Evolutionary conservation across 2,888 invertebrate genomes (phyloP).

Genomic region (Tholera decimalis): DNA sequence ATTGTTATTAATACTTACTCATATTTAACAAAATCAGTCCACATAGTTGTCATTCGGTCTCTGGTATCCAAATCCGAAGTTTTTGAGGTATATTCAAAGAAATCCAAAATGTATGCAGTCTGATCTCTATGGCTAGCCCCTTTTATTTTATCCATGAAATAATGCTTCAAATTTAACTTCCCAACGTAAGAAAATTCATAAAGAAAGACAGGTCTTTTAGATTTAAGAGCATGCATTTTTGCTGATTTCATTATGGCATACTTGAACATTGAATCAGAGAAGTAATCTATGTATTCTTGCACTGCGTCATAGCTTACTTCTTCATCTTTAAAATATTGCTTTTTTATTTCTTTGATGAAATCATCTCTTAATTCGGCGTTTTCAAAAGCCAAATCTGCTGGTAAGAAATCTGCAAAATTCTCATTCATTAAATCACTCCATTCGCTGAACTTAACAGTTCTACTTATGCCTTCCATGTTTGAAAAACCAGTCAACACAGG

Average conservation of each 20-base stretch:
- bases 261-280: conserved; percentile 87
- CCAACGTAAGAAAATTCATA: conserved; percentile 86
- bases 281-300: conserved; percentile 82
- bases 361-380: conserved; percentile 70
- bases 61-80: conserved; percentile 79
- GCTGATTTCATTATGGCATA: conserved; percentile 83
- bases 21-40: conserved; percentile 84
- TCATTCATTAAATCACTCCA: conserved; percentile 86
- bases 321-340: conserved; percentile 80
- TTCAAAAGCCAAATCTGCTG: conserved; percentile 81
- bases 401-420: conserved; percentile 81
- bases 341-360: conserved; percentile 73
- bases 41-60: conserved; percentile 84
- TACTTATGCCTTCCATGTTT: conserved; percentile 87
- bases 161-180: conserved; percentile 79
- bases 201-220: conserved; percentile 76
- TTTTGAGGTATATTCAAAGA: conserved; percentile 76
- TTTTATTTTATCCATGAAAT: conserved; percentile 80
- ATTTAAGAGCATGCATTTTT: conserved; percentile 75
- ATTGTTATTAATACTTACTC: conserved; percentile 79
- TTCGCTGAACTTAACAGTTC: conserved; percentile 77
- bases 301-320: conserved; percentile 74
- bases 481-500: conserved; percentile 82
- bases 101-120: conserved; percentile 83
- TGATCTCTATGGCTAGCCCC: conserved; percentile 88